Base-by-base conservation (phyloP, 2,797 vertebrate species). In the Eutrigla gurnardus region DNA sequence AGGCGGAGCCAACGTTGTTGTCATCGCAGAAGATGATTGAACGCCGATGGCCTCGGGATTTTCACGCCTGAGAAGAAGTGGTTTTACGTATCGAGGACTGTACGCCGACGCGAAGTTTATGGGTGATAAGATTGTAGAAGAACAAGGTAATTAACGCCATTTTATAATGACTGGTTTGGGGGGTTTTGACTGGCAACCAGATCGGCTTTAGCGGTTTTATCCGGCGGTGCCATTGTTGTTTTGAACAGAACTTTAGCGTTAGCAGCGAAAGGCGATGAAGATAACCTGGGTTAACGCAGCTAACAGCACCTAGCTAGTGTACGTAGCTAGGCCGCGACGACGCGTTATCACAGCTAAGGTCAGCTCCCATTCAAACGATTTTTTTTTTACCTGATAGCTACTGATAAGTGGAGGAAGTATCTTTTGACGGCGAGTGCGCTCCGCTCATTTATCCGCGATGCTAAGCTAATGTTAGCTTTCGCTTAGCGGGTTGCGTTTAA, bases 1-100 rank as follows among this genome's bases (percentile, higher is more conserved):
- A 54, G 86, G 87, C 82, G 88, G 89, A 32, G 84, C 62, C 7
- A 9, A 64, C 37, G 58, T 71, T 92, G 90, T 93, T 89, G 88
- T 87, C 89, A 92, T 85, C 77, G 73, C 52, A 49, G 75, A 87
- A 85, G 73, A 89, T 88, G 91, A 92, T 88, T 87, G 91, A 93
- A 90, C 84, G 86, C 71, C 73, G 52, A 91, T 84, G 89, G 81
- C 70, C 81, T 50, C 77, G 35, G 25, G 78, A 89, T 89, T 91
- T 89, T 87, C 85, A 89, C 89, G 86, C 88, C 47, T 87, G 90
- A 87, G 82, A 91, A 89, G 82, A 89, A 90, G 88, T 81, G 85
- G 81, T 82, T 86, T 81, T 8, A 62, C 81, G 45, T 13, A 64
- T 78, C 59, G 14, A 0, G 15, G 55, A 46, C 65, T 66, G 52